Evolutionary conservation across 2,888 invertebrate genomes (phyloP), one percentile per base, ranked within the genome.

Genomic region (Falcaria lacertinaria): DNA sequence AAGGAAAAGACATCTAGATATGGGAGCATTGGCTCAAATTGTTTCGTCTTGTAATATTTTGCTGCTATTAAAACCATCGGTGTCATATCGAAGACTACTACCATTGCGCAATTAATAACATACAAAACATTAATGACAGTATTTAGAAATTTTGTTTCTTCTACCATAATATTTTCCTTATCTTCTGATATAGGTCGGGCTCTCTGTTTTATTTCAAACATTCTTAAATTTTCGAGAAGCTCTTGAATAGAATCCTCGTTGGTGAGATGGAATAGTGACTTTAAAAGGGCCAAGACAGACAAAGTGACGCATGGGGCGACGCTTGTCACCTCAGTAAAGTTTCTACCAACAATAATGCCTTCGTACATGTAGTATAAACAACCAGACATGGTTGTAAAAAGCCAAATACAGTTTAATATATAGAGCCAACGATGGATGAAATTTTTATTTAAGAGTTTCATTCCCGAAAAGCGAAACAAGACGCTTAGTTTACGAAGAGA

Each of bases 1-100:
- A 74, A 66, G 0, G 58, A 53, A 54, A 70, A 77, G 2, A 69
- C 59, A 15, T 69, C 65, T 19, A 75, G 42, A 48, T 68, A 76
- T 0, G 72, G 76, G 22, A 76, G 41, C 39, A 69, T 25, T 55
- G 69, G 44, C 16, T 68, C 62, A 17, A 74, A 47, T 34, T 69
- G 50, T 0, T 61, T 52, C 1, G 69, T 69, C 5, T 57, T 58
- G 2, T 54, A 48, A 55, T 70, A 76, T 42, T 64, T 64, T 2
- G 68, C 43, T 0, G 54, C 57, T 35, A 72, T 74, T 37, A 72
- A 7, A 5, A 74, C 33, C 8, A 70, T 39, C 0, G 76, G 74
- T 5, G 49, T 62, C 39, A 69, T 43, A 37, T 60, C 57, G 40
- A 72, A 74, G 0, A 66, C 60, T 0, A 67, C 43, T 8, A 72